A percentile compares a stretch with the other conserved stretches of the same genome.
Evolutionary conservation across 2,113 vertebrate genomes (phyloP).

Genomic region (Tinamus guttatus): DNA sequence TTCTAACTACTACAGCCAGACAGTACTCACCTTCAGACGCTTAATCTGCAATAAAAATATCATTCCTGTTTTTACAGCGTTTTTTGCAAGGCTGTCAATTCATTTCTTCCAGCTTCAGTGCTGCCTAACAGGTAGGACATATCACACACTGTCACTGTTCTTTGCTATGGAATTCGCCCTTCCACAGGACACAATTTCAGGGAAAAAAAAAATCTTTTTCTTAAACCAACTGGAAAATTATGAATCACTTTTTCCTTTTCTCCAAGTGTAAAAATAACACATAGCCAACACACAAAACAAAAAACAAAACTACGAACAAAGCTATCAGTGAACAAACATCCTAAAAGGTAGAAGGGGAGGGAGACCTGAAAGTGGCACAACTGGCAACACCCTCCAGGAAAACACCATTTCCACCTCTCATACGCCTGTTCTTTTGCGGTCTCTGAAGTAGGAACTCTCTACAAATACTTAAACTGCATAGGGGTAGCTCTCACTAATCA

Average conservation of each 20-base stretch:
- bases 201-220: neutral
- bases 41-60: neutral
- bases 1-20: neutral
- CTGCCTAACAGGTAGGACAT: neutral
- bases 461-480: neutral
- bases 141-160: neutral
- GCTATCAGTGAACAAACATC: neutral
- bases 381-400: neutral
- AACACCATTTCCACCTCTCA: neutral
- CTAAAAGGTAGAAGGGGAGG: neutral
- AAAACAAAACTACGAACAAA: neutral
- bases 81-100: neutral
- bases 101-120: neutral
- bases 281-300: neutral
- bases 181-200: neutral
- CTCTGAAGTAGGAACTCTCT: neutral
- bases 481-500: slow-evolving; percentile 38
- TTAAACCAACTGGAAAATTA: neutral
- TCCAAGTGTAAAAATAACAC: neutral
- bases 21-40: neutral
- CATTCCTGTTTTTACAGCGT: neutral
- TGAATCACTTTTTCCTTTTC: neutral
- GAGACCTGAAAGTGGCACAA: neutral
- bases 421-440: neutral
- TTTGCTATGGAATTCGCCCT: neutral